Evolutionary conservation across 1,140 invertebrate genomes (phyloP), one percentile per base, ranked within the genome.

Genomic region (Thereuonema tuberculata): DNA sequence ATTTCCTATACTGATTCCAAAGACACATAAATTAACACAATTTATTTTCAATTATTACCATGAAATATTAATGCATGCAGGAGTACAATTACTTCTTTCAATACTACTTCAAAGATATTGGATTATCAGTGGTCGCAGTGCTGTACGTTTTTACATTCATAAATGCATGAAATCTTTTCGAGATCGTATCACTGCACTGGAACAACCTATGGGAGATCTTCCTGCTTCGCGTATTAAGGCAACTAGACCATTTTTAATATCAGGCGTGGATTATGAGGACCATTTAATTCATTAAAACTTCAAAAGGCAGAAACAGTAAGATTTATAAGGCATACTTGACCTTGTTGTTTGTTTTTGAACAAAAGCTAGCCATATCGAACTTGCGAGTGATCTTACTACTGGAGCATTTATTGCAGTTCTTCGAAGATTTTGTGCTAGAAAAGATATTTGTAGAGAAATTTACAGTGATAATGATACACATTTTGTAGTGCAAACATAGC

Each of bases 281-380:
- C 69, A 70, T 9, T 66, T 74, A n/a, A 25, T n/a, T 53, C n/a
- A 57, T 73, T 0, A 71, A 67, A 56, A 56, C 55, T 14, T 52
- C 61, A 21, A 52, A 54, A 20, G 60, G 59, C 1, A 58, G 69
- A 37, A 60, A 59, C 15, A 43, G 37, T 0, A 61, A 59, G 17
- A 46, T 56, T 5, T 63, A 48, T 20, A 75, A 75, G 62, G 57
- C 60, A 1, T 74, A 68, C 48, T 66, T 76, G 3, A 62, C 63
- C 12, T 50, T 50, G 21, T 50, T 50, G 48, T 50, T 17, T 50
- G 48, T 20, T 20, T 50, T 17, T 17, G 5, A 50, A 50, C 48
- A 20, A 64, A 74, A 57, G 75, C 74, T 0, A 64, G 77, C 1
- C 75, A 78, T 59, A 23, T 77, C n/a, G 68, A 71, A 52, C 37